phyloP scores from a whole-genome alignment of 1,140 invertebrate genomes.

The Steinernema khuongi region DNA sequence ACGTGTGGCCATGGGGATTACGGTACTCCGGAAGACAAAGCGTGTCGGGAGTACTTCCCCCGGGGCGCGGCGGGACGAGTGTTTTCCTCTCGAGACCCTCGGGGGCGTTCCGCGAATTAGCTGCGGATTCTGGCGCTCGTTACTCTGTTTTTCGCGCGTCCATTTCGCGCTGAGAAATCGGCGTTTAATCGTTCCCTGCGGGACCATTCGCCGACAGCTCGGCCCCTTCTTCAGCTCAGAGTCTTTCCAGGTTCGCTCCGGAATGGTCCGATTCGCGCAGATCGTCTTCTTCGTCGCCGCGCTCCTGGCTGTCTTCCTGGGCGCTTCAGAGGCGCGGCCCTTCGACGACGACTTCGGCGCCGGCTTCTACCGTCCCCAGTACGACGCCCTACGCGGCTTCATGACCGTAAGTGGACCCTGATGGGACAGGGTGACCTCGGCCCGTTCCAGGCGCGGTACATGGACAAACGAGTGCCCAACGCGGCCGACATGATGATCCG shows the following conservation, averaged over 20 bases:
- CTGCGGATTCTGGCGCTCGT: too few relatives aligned
- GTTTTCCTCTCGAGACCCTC: too few relatives aligned
- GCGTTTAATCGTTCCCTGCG: neutral
- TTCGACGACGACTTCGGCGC: neutral
- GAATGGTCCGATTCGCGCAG: neutral
- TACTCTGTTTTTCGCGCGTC: neutral
- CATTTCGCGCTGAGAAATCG: neutral
- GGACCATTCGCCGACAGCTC: neutral
- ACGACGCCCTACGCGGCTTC: neutral
- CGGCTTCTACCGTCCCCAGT: conserved; percentile 5
- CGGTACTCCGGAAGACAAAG: too few relatives aligned
- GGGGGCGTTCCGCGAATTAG: neutral
- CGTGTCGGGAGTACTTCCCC: too few relatives aligned
- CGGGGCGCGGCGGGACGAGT: too few relatives aligned
- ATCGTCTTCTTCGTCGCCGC: neutral
- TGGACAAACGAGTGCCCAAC: neutral
- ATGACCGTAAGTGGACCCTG: neutral
- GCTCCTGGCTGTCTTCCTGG: neutral
- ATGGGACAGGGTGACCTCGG: neutral
- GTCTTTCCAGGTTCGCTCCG: neutral
- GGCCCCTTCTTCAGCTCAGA: neutral
- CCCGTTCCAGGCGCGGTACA: neutral
- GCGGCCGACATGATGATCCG: conserved; percentile 7
- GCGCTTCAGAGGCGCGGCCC: neutral
- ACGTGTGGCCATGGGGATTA: too few relatives aligned